Evolutionary conservation across 2,888 invertebrate genomes (phyloP).

Genomic region (Leptopilina syphax): DNA sequence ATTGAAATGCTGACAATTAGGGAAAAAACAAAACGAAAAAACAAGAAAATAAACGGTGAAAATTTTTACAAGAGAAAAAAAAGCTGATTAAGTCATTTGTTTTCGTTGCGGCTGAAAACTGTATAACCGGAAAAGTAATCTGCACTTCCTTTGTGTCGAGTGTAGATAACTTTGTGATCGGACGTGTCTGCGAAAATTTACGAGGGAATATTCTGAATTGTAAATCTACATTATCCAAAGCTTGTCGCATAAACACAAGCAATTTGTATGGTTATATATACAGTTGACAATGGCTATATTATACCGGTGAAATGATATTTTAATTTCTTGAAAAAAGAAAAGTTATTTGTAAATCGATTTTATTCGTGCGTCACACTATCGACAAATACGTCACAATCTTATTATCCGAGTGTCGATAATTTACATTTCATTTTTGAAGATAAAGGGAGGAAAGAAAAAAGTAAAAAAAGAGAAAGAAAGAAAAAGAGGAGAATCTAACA

Average conservation of each 20-base stretch:
- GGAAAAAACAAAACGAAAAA: too few relatives aligned
- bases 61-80: too few relatives aligned
- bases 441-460: background rate
- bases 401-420: conserved; percentile 30
- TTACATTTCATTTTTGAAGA: conserved; percentile 12
- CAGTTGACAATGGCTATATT: background rate
- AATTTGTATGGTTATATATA: background rate
- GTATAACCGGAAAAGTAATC: background rate
- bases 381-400: conserved; percentile 4
- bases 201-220: conserved; percentile 33
- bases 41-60: too few relatives aligned
- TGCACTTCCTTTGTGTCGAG: background rate
- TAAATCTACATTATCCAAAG: conserved; percentile 18
- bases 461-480: background rate
- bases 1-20: too few relatives aligned
- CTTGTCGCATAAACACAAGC: background rate
- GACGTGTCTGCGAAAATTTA: conserved; percentile 3
- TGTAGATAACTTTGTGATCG: conserved; percentile 6
- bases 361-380: background rate
- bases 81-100: too few relatives aligned
- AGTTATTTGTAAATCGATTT: conserved; percentile 1
- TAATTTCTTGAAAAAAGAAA: background rate
- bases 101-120: background rate
- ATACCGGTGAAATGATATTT: background rate
- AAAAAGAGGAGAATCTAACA: too few relatives aligned